phyloP scores from a whole-genome alignment of 2,113 vertebrate species.

The Amia ocellicauda region DNA sequence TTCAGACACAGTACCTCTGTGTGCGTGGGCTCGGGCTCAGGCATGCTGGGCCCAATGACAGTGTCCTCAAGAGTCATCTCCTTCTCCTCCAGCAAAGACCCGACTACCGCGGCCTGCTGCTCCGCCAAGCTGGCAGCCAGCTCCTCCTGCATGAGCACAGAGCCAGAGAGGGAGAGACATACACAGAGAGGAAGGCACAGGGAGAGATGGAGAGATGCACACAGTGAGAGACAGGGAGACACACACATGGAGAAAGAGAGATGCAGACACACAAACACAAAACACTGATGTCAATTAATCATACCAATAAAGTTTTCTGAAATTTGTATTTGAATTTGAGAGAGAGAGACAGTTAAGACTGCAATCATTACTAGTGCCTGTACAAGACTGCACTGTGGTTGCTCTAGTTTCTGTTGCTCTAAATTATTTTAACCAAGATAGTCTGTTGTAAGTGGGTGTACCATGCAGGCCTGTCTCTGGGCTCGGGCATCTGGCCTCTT shows the following conservation, averaged over 20 bases:
- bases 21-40: constrained; percentile 69
- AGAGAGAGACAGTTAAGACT: no score
- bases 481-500: constrained; percentile 57
- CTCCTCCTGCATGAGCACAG: constrained; percentile 65
- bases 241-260: no score
- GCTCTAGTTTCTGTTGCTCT: no score
- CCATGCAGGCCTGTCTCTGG: constrained; percentile 67
- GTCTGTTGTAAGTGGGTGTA: constrained; percentile 23
- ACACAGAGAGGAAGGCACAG: neutral
- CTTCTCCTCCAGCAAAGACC: constrained; percentile 66
- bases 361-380: no score
- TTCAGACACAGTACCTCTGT: constrained; percentile 66
- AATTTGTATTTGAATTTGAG: no score
- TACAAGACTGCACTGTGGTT: no score
- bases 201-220: neutral
- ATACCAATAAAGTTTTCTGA: no score
- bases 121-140: constrained; percentile 63
- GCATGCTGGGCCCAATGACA: constrained; percentile 78
- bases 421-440: no score
- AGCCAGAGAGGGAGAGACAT: neutral
- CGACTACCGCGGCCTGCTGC: constrained; percentile 64
- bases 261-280: no score
- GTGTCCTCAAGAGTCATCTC: constrained; percentile 54
- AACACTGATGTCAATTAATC: no score
- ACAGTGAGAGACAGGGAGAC: no score